These are phyloP conservation scores for Melipona beecheii DNA, from an alignment of 2,888 invertebrate species.

Conservation along the genomic window DNA sequence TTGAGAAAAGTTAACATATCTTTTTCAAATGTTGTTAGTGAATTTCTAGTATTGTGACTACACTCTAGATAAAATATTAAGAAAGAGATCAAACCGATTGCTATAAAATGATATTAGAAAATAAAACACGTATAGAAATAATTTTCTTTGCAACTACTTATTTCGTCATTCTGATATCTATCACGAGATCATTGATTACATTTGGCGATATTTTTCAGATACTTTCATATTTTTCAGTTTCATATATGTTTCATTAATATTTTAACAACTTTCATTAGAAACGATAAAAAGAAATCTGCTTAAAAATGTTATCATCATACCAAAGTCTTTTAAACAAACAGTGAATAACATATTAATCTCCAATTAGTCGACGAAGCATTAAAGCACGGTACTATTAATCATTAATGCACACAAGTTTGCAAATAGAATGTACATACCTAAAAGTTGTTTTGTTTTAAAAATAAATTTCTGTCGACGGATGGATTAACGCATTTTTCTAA, in stretches of 20 bases:
- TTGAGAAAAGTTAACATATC: conserved; percentile 4
- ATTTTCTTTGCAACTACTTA: neutral
- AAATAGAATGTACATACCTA: conserved; percentile 66
- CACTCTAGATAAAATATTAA: neutral
- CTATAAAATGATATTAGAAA: neutral
- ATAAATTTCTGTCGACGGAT: conserved; percentile 23
- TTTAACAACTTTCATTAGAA: neutral
- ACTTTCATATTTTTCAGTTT: neutral
- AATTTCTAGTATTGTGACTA: neutral
- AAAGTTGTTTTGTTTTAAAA: conserved; percentile 45
- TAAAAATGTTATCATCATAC: neutral
- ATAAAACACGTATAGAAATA: neutral
- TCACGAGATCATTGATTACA: neutral
- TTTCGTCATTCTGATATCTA: neutral
- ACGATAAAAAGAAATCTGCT: neutral
- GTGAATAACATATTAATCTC: conserved; percentile 14
- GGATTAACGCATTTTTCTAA: conserved; percentile 27
- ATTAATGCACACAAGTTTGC: conserved; percentile 55
- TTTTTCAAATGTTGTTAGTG: conserved; percentile 5
- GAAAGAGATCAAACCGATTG: neutral
- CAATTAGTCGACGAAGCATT: conserved; percentile 52
- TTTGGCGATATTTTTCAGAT: neutral
- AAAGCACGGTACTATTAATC: conserved; percentile 50
- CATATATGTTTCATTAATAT: neutral
- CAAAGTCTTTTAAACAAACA: neutral